A percentile compares a stretch with the other conserved stretches of the same genome.
phyloP scores from a whole-genome alignment of 2,113 vertebrate species.

The Ammodytes dubius region DNA sequence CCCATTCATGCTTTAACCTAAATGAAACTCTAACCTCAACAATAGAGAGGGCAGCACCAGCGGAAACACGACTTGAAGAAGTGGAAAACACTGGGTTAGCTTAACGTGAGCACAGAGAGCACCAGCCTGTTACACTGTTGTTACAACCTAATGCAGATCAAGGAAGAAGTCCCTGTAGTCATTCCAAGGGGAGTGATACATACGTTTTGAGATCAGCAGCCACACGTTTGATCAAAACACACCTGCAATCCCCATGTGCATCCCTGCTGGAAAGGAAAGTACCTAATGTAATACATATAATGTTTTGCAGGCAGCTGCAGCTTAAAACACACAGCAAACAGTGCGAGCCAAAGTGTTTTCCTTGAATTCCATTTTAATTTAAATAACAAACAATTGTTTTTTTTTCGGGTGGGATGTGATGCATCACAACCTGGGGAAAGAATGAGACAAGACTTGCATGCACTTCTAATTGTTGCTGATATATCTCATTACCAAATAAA shows the following conservation, averaged over 20 bases:
- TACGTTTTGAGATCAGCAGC: slow-evolving; percentile 61
- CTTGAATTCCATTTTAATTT: not conserved
- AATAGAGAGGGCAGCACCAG: not conserved
- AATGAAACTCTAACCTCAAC: not conserved
- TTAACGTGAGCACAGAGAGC: slow-evolving; percentile 17
- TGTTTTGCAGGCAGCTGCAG: not conserved
- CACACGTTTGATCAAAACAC: slow-evolving; percentile 54
- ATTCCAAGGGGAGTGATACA: slow-evolving; percentile 47
- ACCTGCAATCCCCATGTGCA: slow-evolving; percentile 32
- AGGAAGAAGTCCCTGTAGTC: slow-evolving; percentile 39
- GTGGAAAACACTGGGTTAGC: slow-evolving; percentile 36
- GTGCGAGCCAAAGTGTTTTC: not conserved
- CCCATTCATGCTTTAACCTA: not conserved
- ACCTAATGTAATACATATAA: not conserved
- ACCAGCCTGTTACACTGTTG: slow-evolving; percentile 23
- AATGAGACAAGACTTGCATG: not conserved
- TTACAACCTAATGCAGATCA: slow-evolving; percentile 39
- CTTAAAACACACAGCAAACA: not conserved
- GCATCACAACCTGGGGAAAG: not conserved
- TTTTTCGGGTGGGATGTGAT: not conserved
- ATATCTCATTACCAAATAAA: not conserved
- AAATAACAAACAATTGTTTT: not conserved
- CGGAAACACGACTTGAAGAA: slow-evolving; percentile 12
- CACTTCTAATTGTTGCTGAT: not conserved
- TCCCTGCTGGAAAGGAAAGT: slow-evolving; percentile 17